A percentile compares a stretch with the other conserved stretches of the same genome.
Conservation (phyloP, 92 coral and sea anemone species). For the Zoanthus sociatus region DNA sequence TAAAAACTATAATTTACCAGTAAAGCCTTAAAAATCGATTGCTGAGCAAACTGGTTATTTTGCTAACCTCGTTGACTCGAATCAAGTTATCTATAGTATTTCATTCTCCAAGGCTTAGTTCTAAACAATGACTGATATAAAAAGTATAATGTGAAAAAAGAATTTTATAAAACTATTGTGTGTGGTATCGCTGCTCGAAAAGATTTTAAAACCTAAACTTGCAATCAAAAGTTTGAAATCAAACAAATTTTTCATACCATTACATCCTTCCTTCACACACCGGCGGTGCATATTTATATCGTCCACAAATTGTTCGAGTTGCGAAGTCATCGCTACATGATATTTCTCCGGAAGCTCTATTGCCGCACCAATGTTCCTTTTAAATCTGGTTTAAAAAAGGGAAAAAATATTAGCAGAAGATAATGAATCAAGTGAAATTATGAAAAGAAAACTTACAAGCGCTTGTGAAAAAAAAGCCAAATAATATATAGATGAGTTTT, state of each 20-base stretch:
- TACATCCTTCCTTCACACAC: slow-evolving; percentile 21
- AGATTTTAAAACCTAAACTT: not conserved
- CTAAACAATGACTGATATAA: not conserved
- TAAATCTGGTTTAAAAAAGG: slow-evolving; percentile 11
- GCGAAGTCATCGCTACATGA: slow-evolving; percentile 20
- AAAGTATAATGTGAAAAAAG: not conserved
- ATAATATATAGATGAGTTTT: not conserved
- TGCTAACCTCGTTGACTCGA: not conserved
- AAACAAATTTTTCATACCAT: not conserved
- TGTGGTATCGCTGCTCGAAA: not conserved
- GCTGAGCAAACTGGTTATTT: not conserved
- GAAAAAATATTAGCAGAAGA: not conserved
- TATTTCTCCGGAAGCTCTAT: slow-evolving; percentile 25
- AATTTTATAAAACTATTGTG: not conserved
- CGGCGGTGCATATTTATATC: not conserved
- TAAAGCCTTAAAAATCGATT: not conserved
- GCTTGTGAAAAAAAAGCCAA: not conserved
- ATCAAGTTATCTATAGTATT: not conserved
- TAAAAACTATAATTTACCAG: too few relatives aligned
- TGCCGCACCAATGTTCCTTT: slow-evolving; percentile 9
- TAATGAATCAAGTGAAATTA: slow-evolving; percentile 7
- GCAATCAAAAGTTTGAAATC: not conserved
- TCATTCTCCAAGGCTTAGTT: not conserved
- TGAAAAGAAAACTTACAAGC: slow-evolving; percentile 15
- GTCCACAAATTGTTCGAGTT: slow-evolving; percentile 17